These are phyloP conservation scores for Aspidapion aeneum DNA, from an alignment of 2,888 invertebrate genomes.

Conservation along the genomic window DNA sequence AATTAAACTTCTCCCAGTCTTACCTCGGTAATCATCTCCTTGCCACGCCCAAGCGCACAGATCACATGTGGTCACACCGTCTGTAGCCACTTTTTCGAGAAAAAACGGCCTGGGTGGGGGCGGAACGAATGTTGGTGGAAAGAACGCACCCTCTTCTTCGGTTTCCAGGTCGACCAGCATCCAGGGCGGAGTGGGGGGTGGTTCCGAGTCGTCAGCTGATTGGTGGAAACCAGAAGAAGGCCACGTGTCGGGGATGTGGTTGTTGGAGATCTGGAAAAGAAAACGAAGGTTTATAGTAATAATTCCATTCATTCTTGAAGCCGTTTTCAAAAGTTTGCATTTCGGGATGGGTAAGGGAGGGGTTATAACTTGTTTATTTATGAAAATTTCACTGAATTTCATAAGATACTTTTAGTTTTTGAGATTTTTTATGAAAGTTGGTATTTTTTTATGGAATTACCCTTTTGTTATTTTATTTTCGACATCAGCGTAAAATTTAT, in stretches of 20 bases:
- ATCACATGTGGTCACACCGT: constrained; percentile 71
- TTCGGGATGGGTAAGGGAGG: no score
- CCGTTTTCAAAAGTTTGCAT: no score
- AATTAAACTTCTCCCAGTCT: constrained; percentile 39
- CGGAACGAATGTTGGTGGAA: constrained; percentile 52
- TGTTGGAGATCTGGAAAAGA: background rate
- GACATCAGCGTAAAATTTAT: no score
- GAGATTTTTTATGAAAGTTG: no score
- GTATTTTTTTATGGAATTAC: no score
- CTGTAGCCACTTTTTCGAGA: constrained; percentile 61
- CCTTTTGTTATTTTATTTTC: no score
- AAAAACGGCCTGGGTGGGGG: constrained; percentile 66
- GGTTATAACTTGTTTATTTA: no score
- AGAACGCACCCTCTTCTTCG: constrained; percentile 5
- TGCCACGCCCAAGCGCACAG: constrained; percentile 71
- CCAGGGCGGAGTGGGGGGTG: constrained; percentile 31
- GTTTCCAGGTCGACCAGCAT: constrained; percentile 15
- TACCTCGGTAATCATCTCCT: constrained; percentile 50
- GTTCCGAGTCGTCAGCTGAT: constrained; percentile 5
- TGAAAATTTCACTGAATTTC: no score
- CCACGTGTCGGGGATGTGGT: background rate
- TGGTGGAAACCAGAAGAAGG: background rate
- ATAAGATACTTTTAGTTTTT: no score
- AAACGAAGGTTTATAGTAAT: no score
- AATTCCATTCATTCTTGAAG: no score